Percentiles rank a stretch among this genome's conserved stretches.
Conservation (phyloP, 2,113 vertebrate genomes). For the Rhineura floridana region DNA sequence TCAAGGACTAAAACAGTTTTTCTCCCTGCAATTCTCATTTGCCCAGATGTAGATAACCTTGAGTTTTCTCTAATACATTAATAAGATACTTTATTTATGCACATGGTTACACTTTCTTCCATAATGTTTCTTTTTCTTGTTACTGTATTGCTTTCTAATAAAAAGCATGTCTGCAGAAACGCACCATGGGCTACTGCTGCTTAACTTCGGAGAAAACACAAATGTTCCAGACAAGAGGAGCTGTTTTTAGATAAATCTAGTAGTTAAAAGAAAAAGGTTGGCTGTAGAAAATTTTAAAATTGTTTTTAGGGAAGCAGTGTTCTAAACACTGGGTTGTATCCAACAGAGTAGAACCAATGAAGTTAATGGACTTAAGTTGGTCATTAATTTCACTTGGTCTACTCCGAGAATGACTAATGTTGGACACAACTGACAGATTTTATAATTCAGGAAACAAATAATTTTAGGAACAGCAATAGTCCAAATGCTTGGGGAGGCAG, state of each 20-base stretch:
- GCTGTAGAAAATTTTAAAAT: neutral
- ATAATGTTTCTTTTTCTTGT: neutral
- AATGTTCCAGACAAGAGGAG: constrained; percentile 49
- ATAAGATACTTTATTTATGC: neutral
- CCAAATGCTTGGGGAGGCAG: neutral
- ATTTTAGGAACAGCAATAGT: neutral
- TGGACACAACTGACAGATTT: neutral
- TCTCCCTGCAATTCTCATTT: neutral
- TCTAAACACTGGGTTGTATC: too few relatives aligned
- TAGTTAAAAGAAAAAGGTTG: neutral
- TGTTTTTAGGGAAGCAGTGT: neutral
- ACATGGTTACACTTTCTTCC: neutral
- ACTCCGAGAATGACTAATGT: too few relatives aligned
- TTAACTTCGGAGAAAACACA: constrained; percentile 43
- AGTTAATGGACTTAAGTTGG: too few relatives aligned
- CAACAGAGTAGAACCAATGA: too few relatives aligned
- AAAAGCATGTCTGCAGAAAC: constrained; percentile 32
- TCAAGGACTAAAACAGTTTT: neutral
- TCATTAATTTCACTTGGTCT: too few relatives aligned
- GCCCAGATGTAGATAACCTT: neutral
- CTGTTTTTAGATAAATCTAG: constrained; percentile 34
- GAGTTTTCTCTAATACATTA: neutral
- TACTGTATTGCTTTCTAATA: neutral
- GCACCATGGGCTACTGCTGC: constrained; percentile 76
- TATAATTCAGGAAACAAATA: neutral